Base-by-base conservation (phyloP, 1,140 invertebrate species). In the Zaprionus ornatus region DNA sequence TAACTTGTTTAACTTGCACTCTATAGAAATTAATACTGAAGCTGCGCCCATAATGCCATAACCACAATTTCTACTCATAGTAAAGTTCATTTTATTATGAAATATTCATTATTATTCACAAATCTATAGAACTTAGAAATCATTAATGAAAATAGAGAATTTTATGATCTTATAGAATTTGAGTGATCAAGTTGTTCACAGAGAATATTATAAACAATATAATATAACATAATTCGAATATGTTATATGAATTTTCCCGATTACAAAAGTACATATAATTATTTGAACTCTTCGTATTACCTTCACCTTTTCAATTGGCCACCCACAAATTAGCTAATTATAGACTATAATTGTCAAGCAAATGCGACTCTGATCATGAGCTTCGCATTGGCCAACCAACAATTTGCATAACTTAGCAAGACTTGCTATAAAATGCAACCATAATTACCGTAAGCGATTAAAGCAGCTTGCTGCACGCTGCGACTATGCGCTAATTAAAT, bases 361-460 rank as follows among this genome's bases (percentile, higher is more conserved):
- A 37, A 27, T 45, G 19, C 10, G 15, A 23, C 35, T 48, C 17
- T 12, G 40, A 27, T 57, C 64, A 66, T 56, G 52, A 42, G 50
- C 62, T 23, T 54, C 54, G 50, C 67, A 27, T 42, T 29, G 35
- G 19, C 60, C 50, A 71, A 55, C 25, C n/a, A 12, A 37, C 50
- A 69, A 74, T 74, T 68, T 62, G 40, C 71, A 74, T 74, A 74
- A 74, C 21, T 74, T 56, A 74, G 23, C 17, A 13, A 32, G 35
- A 32, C 48, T 23, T 21, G 27, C n/a, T 32, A 40, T 21, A 17
- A 66, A 66, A 21, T 27, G 29, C 37, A 67, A 65, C 45, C 25
- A 74, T 67, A 67, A 67, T 66, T 40, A 66, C 35, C 12, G 42
- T 66, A 66, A 59, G 56, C 56, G 29, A 74, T 74, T 69, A 62